Base-by-base conservation (phyloP, 2,888 invertebrate genomes). In the Actias luna region DNA sequence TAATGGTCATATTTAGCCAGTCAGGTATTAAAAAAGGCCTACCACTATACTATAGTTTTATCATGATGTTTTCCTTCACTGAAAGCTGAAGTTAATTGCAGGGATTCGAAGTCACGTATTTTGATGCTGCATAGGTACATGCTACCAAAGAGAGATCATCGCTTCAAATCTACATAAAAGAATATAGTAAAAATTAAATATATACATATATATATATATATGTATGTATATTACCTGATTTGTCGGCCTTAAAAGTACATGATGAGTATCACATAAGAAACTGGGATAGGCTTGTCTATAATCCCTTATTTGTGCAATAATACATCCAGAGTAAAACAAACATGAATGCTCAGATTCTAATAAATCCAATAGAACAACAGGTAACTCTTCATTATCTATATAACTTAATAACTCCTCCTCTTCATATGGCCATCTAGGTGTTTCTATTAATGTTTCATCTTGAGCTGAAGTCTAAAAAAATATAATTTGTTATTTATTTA, bases 341-440 rank as follows among this genome's bases (percentile, higher is more conserved):
- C 96, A 96, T 61, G 97, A 96, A 82, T 97, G 95, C 80, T 96
- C 96, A 10, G 95, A 94, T 82, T 97, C 97, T 66, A 98, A 89
- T 71, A 98, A 90, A 84, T 98, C 97, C 67, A 97, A 93, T 64
- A 98, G 93, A 80, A 96, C 95, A 66, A 97, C 96, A 60, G 98
- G 98, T 82, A 99, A 92, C 90, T 98, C 96, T 86, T 98, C 98
- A 87, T 96, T 96, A 86, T 98, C 97, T 77, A 98, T 96, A 84
- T 96, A 97, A 80, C 96, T 95, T 72, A 98, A 93, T 68, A 98
- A 88, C 80, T 97, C 95, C 80, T 98, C 97, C 87, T 97, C 97
- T 87, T 98, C 97, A 83, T 98, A 98, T 76, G 97, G 97, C 96
- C 96, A 96, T 79, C 95, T 90, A 77, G 95, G 94, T 68, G 96